Evolutionary conservation across 2,888 invertebrate genomes (phyloP).

Genomic region (Conchocele bisecta): DNA sequence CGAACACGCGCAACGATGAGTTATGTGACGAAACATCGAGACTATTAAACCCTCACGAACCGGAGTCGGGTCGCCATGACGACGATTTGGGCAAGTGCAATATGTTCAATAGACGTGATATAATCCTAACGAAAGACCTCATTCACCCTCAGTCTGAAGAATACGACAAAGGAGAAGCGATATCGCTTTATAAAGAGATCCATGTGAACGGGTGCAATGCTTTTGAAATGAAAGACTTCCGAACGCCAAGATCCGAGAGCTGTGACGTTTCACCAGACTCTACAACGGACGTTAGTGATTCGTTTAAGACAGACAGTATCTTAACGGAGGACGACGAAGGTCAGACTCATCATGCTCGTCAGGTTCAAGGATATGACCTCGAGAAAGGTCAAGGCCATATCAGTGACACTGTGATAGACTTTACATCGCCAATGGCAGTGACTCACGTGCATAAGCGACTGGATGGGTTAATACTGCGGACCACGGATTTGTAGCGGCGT

Average conservation of each 20-base stretch:
- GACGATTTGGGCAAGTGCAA: too few species aligned
- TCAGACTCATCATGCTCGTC: too few species aligned
- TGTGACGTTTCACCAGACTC: conserved; percentile 50
- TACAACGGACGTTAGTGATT: conserved; percentile 50
- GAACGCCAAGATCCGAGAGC: conserved; percentile 10
- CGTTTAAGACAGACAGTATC: conserved; percentile 47
- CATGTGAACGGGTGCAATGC: conserved; percentile 18
- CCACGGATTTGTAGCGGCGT: conserved; percentile 43
- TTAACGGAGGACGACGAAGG: conserved; percentile 37
- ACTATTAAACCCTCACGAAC: too few species aligned
- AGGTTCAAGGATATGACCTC: too few species aligned
- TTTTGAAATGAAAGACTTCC: conserved; percentile 2
- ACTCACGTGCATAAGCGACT: conserved; percentile 17
- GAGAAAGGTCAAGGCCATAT: too few species aligned
- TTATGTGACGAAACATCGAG: too few species aligned
- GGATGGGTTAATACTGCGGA: conserved; percentile 21
- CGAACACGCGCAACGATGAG: too few species aligned
- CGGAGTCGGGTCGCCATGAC: too few species aligned
- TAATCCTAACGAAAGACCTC: not conserved
- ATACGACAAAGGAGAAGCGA: not conserved
- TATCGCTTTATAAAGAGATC: conserved; percentile 4
- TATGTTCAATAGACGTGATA: too few species aligned
- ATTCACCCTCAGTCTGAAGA: not conserved
- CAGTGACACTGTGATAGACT: conserved; percentile 29
- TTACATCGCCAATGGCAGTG: conserved; percentile 2